phyloP scores from a whole-genome alignment of 2,797 vertebrate genomes.

The Mallotus villosus region DNA sequence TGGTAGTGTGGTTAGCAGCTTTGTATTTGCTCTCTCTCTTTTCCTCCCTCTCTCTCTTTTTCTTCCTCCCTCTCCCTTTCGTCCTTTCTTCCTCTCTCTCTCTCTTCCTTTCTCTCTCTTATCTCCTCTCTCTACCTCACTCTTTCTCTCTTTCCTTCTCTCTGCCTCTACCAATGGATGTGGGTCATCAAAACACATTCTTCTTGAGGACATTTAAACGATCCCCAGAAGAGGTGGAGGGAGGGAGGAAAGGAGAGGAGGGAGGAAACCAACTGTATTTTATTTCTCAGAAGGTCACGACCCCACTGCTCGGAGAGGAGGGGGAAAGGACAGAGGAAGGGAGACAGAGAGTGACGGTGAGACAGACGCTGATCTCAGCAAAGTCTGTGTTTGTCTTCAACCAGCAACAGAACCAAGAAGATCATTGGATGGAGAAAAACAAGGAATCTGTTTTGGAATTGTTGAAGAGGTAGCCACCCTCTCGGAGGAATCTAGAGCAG shows the following conservation, averaged over 20 bases:
- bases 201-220: neutral
- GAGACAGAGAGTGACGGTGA: no score
- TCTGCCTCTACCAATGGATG: neutral
- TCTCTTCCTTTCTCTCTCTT: slow-evolving; percentile 22
- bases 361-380: no score
- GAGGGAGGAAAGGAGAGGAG: neutral
- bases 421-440: no score
- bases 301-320: no score
- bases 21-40: neutral
- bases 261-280: neutral
- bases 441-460: no score
- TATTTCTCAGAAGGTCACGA: no score
- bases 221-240: neutral
- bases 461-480: no score
- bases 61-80: slow-evolving; percentile 10
- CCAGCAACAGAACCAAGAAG: no score
- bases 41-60: neutral
- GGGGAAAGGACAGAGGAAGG: neutral
- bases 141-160: neutral
- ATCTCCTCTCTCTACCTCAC: slow-evolving; percentile 33
- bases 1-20: no score
- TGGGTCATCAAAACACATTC: slow-evolving; percentile 1
- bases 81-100: slow-evolving; percentile 18
- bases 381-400: neutral
- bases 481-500: no score